Conservation (phyloP, 2,888 invertebrate genomes). For the Watsonalla cultraria region DNA sequence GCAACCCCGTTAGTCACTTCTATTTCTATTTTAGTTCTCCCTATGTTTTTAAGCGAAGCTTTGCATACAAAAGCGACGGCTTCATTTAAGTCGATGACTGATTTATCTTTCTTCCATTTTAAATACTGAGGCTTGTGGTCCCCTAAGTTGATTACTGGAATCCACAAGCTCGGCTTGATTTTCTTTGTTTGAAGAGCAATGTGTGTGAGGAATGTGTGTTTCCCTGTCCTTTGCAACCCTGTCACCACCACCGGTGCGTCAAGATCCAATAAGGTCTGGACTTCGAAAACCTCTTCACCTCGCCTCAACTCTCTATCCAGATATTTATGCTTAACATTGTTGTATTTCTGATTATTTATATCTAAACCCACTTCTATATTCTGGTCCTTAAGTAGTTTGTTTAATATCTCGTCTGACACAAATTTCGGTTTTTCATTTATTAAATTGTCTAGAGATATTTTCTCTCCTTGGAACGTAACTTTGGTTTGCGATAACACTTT, state of each 20-base stretch:
- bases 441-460: constrained; percentile 18
- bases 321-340: constrained; percentile 26
- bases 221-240: constrained; percentile 33
- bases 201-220: constrained; percentile 32
- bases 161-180: constrained; percentile 26
- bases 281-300: constrained; percentile 14
- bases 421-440: constrained; percentile 23
- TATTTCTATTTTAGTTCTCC: constrained; percentile 16
- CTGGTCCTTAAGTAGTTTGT: constrained; percentile 24
- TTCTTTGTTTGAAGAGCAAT: constrained; percentile 31
- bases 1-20: constrained; percentile 10
- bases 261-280: constrained; percentile 27
- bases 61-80: constrained; percentile 25
- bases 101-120: constrained; percentile 19
- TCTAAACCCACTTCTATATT: constrained; percentile 29
- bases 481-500: constrained; percentile 19
- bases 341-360: constrained; percentile 21
- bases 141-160: constrained; percentile 29
- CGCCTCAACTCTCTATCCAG: constrained; percentile 23
- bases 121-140: constrained; percentile 22
- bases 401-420: constrained; percentile 23
- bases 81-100: constrained; percentile 5
- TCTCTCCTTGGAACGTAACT: constrained; percentile 30
- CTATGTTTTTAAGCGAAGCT: constrained; percentile 23
- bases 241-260: constrained; percentile 25